These are phyloP conservation scores for Poecilia wingei DNA, from an alignment of 2,797 vertebrate genomes.

Conservation along the genomic window DNA sequence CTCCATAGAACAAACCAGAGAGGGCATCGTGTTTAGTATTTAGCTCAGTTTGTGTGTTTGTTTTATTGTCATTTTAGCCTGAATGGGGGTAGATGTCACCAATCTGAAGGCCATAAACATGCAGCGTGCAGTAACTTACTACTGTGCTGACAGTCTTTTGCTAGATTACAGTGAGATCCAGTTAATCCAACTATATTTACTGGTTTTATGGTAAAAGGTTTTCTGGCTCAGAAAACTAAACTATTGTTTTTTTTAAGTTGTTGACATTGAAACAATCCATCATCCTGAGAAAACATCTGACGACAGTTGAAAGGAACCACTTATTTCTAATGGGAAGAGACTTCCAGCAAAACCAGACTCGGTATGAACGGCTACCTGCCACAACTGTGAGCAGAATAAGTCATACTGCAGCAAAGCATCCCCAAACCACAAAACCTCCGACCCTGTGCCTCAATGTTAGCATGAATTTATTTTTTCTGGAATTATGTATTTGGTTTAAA, in stretches of 20 bases:
- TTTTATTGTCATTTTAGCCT: background rate
- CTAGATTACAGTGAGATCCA: background rate
- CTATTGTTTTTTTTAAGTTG: background rate
- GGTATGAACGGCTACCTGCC: background rate
- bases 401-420: background rate
- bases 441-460: background rate
- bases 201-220: background rate
- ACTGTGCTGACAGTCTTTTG: background rate
- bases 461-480: background rate
- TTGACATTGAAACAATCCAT: background rate
- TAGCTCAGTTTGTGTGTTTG: conserved; percentile 3
- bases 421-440: background rate
- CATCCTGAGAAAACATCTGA: background rate
- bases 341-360: background rate
- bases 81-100: background rate
- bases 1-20: background rate
- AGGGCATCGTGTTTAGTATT: background rate
- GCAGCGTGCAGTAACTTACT: background rate
- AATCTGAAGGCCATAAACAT: background rate
- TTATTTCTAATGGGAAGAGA: background rate
- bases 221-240: background rate
- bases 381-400: background rate
- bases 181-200: background rate
- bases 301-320: background rate
- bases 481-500: background rate